Base-by-base conservation (phyloP, 1,140 invertebrate genomes). In the Portunus trituberculatus region DNA sequence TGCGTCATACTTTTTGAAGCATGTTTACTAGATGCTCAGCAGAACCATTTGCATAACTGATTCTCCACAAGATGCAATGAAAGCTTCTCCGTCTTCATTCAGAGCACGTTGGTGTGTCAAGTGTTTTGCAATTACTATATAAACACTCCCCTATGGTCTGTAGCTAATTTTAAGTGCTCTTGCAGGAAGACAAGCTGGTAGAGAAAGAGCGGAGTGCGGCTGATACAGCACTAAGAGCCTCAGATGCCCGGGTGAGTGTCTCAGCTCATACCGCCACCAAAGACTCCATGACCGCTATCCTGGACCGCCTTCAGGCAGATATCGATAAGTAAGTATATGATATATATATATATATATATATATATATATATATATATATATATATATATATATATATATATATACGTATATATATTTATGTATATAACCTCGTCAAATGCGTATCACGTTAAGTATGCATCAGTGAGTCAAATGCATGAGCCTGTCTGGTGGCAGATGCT, bases 181-280 rank as follows among this genome's bases (percentile, higher is more conserved):
- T 67, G 28, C 83, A 95, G 94, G 94, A 95, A 48, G 94, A 95
- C 32, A 84, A 95, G 25, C 91, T 95, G 83, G 52, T 95, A 14
- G 94, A 95, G 14, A 16, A 86, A 25, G 94, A 95, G 31, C 83
- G 86, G n/a, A 29, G 83, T 31, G 94, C 91, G 0, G 91, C 94
- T 12, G 91, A 92, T 16, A 52, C 84, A 4, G 94, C 94, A 10
- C 91, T 95, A 12, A 93, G 45, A 32, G 94, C 91, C 8, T 95
- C 90, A 0, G 94, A 95, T 20, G 91, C 46, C 0, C 90, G 94
- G 16, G 94, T 91, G 4, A 91, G 91, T 25, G 94, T 95, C 20
- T 32, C 59, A 0, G 83, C 91, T 4, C 94, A 46, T 29, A 89
- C 91, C 32, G 20, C 94, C 25, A 67, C 84, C 90, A 84, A 86